Base-by-base conservation (phyloP, 2,113 vertebrate species). In the Pavo muticus region DNA sequence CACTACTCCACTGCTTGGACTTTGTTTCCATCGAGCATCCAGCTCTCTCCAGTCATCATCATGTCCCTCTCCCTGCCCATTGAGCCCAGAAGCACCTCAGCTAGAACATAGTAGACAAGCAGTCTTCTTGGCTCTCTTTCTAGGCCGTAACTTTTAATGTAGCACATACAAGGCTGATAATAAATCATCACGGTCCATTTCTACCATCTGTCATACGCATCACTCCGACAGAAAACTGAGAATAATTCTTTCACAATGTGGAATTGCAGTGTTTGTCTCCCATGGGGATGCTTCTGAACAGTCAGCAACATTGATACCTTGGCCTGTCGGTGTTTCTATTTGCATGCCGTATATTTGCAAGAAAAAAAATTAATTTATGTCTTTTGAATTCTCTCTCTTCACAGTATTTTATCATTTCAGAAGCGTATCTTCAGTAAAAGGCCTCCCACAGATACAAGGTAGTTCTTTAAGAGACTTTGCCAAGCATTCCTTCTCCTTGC, bases 351-450 rank as follows among this genome's bases (percentile, higher is more conserved):
- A 64, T 72, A 47, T 45, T 50, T 56, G 61, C 77, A 92, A 84
- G 84, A 88, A 74, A 32, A 47, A 90, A 80, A 61, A 52, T 44
- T 45, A 45, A 30, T 32, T 92, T 64, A 74, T 67, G 4, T 30
- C 74, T 81, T 92, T 90, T 92, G 64, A 74, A 81, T 92, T 88
- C 14, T 37, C n/a, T 81, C 84, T 37, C n/a, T 84, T 88, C 27
- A 5, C 0, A 0, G 37, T 14, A 18, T 27, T 24, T 57, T 85
- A 50, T 25, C 2, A 57, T 65, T 92, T 88, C 25, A 77, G 45
- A 80, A 70, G 45, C 3, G 3, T 40, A 48, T 70, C 35, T 83
- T n/a, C 32, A 17, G 70, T 9, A 44, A 56, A 61, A 60, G 14
- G 17, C 30, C 76, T 78, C 39, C 27, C 42, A 50, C 44, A n/a